Percentiles rank a stretch among this genome's conserved stretches.
These are phyloP conservation scores for Trachymyrmex septentrionalis DNA, from an alignment of 1,140 invertebrate genomes.

Conservation along the genomic window DNA sequence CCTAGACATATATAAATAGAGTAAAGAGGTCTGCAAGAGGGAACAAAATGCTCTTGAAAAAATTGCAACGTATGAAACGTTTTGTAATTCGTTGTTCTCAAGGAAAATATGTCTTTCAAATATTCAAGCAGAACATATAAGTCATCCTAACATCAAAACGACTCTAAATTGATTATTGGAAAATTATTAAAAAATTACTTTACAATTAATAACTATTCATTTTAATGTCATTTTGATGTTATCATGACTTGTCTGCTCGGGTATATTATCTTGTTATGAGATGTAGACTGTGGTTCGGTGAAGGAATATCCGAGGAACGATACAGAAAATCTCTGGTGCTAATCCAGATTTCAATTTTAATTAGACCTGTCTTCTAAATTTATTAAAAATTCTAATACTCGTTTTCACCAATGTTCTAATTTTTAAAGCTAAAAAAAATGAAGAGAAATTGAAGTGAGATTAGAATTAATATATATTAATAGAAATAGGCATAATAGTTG, in stretches of 20 bases:
- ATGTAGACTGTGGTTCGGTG: neutral
- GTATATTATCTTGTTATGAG: neutral
- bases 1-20: slow-evolving; percentile 12
- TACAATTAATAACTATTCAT: no score
- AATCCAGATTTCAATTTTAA: neutral
- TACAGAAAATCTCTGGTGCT: neutral
- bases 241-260: no score
- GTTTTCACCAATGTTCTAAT: no score
- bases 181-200: no score
- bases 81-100: neutral
- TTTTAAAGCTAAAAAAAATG: no score
- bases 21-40: neutral
- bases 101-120: neutral
- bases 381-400: no score
- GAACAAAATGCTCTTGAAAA: neutral
- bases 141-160: no score
- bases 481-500: neutral
- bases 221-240: no score
- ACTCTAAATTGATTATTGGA: no score
- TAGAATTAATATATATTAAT: no score
- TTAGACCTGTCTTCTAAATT: neutral
- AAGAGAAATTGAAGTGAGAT: no score
- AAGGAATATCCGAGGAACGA: neutral
- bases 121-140: no score
- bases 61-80: neutral